Evolutionary conservation across 1,140 invertebrate species (phyloP).

Genomic region (Varroa destructor): DNA sequence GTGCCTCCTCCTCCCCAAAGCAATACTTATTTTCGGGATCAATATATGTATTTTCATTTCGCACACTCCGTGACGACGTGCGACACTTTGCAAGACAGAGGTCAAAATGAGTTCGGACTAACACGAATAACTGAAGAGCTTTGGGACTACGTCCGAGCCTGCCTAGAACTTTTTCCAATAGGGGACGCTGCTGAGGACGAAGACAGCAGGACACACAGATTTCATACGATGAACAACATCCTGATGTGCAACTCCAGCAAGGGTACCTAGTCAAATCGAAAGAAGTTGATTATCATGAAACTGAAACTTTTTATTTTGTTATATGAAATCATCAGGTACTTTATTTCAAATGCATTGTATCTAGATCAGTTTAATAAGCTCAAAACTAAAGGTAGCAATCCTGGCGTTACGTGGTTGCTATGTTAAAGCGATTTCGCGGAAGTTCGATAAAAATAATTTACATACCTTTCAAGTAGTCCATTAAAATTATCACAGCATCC

Average conservation of each 20-base stretch:
- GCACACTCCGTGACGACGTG: slow-evolving; percentile 15
- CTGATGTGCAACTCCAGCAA: neutral
- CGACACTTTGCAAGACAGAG: slow-evolving; percentile 18
- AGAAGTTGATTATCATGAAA: neutral
- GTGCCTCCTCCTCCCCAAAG: neutral
- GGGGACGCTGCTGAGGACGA: slow-evolving; percentile 4
- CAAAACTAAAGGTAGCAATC: too few species aligned
- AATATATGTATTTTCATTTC: slow-evolving; percentile 24
- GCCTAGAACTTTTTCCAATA: neutral
- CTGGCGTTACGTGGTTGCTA: too few species aligned
- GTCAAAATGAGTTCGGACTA: slow-evolving; percentile 8
- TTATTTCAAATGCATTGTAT: neutral
- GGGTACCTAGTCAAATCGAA: neutral
- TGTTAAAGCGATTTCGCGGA: too few species aligned
- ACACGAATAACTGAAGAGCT: slow-evolving; percentile 4
- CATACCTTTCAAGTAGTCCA: slow-evolving; percentile 2
- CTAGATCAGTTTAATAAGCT: too few species aligned
- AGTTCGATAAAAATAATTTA: neutral
- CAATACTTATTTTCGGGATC: slow-evolving; percentile 21
- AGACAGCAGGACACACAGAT: slow-evolving; percentile 21
- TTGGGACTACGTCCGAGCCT: slow-evolving; percentile 21
- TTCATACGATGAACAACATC: slow-evolving; percentile 23
- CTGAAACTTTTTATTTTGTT: neutral
- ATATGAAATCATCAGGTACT: too few species aligned
- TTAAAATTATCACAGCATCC: slow-evolving; percentile 20